These are phyloP conservation scores for Mormyrus iriodes DNA, from an alignment of 2,113 vertebrate species.

Conservation along the genomic window DNA sequence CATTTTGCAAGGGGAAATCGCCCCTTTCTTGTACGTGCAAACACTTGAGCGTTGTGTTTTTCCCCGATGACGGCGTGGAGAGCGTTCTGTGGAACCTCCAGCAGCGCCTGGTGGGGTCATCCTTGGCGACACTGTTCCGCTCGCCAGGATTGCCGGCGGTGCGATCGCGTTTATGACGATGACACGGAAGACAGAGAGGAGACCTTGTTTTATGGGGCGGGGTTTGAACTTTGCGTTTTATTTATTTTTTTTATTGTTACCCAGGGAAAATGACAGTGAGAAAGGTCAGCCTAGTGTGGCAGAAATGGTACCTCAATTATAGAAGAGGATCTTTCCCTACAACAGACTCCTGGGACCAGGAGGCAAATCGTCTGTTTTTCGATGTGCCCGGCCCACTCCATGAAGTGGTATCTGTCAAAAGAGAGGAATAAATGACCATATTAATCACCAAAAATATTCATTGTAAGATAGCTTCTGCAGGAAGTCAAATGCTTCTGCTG, in stretches of 20 bases:
- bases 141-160: slow-evolving; percentile 46
- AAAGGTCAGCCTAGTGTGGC: slow-evolving; percentile 21
- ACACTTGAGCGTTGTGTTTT: slow-evolving; percentile 44
- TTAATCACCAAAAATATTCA: neutral
- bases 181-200: slow-evolving; percentile 41
- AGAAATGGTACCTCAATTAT: slow-evolving; percentile 34
- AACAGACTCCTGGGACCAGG: slow-evolving; percentile 19
- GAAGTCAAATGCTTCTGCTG: neutral
- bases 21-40: neutral
- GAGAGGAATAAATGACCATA: neutral
- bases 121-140: slow-evolving; percentile 31
- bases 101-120: neutral
- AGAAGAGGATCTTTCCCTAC: slow-evolving; percentile 28
- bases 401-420: neutral
- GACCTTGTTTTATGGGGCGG: slow-evolving; percentile 13
- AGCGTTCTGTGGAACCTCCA: slow-evolving; percentile 36
- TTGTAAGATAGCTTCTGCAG: neutral
- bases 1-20: slow-evolving; percentile 42
- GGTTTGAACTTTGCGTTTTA: slow-evolving; percentile 8
- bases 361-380: neutral
- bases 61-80: neutral
- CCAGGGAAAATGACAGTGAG: slow-evolving; percentile 41
- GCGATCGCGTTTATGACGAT: slow-evolving; percentile 53
- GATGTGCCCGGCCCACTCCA: neutral
- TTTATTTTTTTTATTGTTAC: slow-evolving; percentile 27